Evolutionary conservation across 2,797 vertebrate species (phyloP).

Genomic region (Sphenopsis melanotis): DNA sequence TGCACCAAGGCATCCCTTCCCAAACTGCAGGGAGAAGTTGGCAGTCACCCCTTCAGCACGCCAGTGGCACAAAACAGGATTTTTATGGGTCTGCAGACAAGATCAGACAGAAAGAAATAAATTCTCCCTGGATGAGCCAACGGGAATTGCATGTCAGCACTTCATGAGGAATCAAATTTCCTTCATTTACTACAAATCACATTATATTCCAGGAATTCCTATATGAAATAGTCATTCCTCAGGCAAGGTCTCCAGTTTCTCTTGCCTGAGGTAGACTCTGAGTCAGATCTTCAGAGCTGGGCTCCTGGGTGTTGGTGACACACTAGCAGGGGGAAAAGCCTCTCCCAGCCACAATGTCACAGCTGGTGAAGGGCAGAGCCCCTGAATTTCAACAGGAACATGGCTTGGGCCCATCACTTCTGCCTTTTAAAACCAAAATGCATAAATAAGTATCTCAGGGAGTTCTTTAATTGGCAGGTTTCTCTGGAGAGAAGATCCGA

Average conservation of each 20-base stretch:
- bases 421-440: not conserved
- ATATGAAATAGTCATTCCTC: not conserved
- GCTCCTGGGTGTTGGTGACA: not conserved
- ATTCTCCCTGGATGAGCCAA: not conserved
- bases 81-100: not conserved
- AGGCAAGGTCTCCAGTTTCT: not conserved
- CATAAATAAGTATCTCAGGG: not conserved
- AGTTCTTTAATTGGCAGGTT: not conserved
- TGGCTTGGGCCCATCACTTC: not conserved
- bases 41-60: not conserved
- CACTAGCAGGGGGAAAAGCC: not conserved
- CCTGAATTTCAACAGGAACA: not conserved
- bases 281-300: not conserved
- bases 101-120: not conserved
- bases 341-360: not conserved
- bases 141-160: not conserved
- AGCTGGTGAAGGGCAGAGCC: not conserved
- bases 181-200: not conserved
- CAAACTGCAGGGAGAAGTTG: not conserved
- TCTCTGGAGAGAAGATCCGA: not conserved
- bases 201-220: not conserved
- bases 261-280: not conserved
- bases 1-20: not conserved
- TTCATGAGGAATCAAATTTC: not conserved
- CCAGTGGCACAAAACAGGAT: not conserved